Base-by-base conservation (phyloP, 1,140 invertebrate genomes). In the Aphis craccivora region DNA sequence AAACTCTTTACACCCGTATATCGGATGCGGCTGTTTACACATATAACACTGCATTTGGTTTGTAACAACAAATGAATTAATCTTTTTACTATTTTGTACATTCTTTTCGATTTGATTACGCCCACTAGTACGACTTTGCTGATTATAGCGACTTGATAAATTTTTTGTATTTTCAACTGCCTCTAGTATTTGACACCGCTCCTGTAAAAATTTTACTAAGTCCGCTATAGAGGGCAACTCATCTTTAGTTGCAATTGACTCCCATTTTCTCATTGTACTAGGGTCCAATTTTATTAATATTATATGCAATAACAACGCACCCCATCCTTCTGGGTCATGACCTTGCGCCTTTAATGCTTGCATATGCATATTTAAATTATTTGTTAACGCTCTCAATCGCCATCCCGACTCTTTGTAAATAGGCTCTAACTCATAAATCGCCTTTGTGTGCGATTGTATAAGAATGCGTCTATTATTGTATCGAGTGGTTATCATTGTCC, bases 301-400 rank as follows among this genome's bases (percentile, higher is more conserved):
- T 43, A 84, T 25, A 43, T 84, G 83, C 35, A 84, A 43, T 18
- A 84, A 25, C 18, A 84, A 84, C 18, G 83, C 83, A 14, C 83
- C 83, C 83, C 83, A 84, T 0, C 14, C 35, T 20, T 84, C 83
- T 84, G 83, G 83, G 22, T 84, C 83, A 7, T 84, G 35, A 25
- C 83, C 83, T 43, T 22, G 22, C 30, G 83, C 83, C 40, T 84
- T 84, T 84, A 84, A 84, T 20, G 83, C 83, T 84, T 84, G 83
- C 83, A 84, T 84, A 84, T 84, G 37, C 40, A 25, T 23, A 22
- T 84, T 84, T 84, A 84, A 84, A 37, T 37, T 22, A 84, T 40
- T 43, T 22, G 35, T 84, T 20, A 84, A 84, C 40, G 6, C 7
- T 22, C 40, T 84, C 18, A 84, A 84, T 8, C 40, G 18, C 35